These are phyloP conservation scores for Drosophila mayri DNA, from an alignment of 1,140 invertebrate species.

Conservation along the genomic window DNA sequence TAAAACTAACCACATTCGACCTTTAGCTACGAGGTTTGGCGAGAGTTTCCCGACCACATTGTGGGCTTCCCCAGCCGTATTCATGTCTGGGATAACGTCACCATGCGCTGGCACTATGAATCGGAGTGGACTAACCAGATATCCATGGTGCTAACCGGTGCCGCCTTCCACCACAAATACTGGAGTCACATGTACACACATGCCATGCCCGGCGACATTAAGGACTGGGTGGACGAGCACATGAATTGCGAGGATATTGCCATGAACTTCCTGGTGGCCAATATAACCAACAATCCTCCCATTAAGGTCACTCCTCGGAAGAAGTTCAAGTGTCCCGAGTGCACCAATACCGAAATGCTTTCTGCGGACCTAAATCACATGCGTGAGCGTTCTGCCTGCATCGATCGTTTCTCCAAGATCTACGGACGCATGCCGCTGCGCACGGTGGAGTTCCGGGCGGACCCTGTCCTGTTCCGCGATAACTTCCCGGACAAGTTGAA, in stretches of 20 bases:
- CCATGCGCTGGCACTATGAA: slow-evolving; percentile 94
- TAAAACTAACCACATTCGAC: neutral
- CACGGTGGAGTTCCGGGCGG: slow-evolving; percentile 96
- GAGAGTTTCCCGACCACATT: slow-evolving; percentile 96
- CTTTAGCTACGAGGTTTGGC: slow-evolving; percentile 92
- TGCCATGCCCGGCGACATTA: slow-evolving; percentile 91
- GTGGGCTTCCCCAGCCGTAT: slow-evolving; percentile 96
- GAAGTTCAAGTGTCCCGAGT: slow-evolving; percentile 98
- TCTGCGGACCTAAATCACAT: slow-evolving; percentile 97
- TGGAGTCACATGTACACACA: slow-evolving; percentile 96
- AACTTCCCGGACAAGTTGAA: slow-evolving; percentile 94
- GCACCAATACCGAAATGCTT: slow-evolving; percentile 96
- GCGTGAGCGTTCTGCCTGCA: slow-evolving; percentile 96
- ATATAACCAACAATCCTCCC: slow-evolving; percentile 96
- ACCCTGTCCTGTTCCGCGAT: slow-evolving; percentile 97
- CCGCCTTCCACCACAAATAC: slow-evolving; percentile 97
- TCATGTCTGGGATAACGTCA: slow-evolving; percentile 95
- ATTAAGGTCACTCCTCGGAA: slow-evolving; percentile 99
- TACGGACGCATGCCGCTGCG: slow-evolving; percentile 96
- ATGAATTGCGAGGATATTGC: slow-evolving; percentile 99
- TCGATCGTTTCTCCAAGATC: slow-evolving; percentile 93
- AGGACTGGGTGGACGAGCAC: slow-evolving; percentile 94
- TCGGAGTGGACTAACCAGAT: slow-evolving; percentile 98
- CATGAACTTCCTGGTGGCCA: slow-evolving; percentile 97
- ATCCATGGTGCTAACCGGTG: slow-evolving; percentile 96